A percentile compares a stretch with the other conserved stretches of the same genome.
Conservation (phyloP, 2,797 vertebrate genomes). For the Ptychobarbus kaznakovi region DNA sequence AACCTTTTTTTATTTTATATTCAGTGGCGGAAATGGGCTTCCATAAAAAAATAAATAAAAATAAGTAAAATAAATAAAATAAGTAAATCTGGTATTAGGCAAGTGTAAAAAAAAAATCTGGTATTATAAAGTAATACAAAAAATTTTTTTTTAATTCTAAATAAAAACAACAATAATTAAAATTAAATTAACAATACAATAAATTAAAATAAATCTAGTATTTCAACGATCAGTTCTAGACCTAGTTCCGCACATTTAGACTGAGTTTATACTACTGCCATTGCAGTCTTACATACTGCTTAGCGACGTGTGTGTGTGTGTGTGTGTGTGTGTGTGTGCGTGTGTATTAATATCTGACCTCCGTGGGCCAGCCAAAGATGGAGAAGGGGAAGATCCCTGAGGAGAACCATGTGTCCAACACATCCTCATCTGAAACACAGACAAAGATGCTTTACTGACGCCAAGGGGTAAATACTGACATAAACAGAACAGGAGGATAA, state of each 20-base stretch:
- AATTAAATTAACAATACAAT: not conserved
- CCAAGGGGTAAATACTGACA: conserved; percentile 12
- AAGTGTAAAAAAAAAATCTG: not conserved
- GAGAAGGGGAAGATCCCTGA: conserved; percentile 94
- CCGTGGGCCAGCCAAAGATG: conserved; percentile 91
- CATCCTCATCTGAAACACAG: conserved; percentile 86
- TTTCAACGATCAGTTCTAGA: not conserved
- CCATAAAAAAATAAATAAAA: too few relatives aligned
- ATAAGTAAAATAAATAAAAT: too few relatives aligned
- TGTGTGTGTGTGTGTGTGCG: not conserved
- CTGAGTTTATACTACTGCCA: not conserved
- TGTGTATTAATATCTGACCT: conserved; percentile 69
- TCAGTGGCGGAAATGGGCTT: too few relatives aligned
- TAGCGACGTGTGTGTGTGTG: not conserved
- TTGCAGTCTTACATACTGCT: not conserved
- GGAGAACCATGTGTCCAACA: conserved; percentile 95
- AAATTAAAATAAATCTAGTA: not conserved
- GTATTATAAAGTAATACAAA: not conserved
- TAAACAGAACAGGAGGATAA: not conserved
- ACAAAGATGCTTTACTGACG: conserved; percentile 5
- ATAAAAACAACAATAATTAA: not conserved
- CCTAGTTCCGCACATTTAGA: not conserved
- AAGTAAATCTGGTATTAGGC: not conserved
- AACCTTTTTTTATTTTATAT: too few relatives aligned
- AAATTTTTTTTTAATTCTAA: too few relatives aligned